Percentiles rank a stretch among this genome's conserved stretches.
Evolutionary conservation across 2,797 vertebrate genomes (phyloP).

Genomic region (Calcarius lapponicus): DNA sequence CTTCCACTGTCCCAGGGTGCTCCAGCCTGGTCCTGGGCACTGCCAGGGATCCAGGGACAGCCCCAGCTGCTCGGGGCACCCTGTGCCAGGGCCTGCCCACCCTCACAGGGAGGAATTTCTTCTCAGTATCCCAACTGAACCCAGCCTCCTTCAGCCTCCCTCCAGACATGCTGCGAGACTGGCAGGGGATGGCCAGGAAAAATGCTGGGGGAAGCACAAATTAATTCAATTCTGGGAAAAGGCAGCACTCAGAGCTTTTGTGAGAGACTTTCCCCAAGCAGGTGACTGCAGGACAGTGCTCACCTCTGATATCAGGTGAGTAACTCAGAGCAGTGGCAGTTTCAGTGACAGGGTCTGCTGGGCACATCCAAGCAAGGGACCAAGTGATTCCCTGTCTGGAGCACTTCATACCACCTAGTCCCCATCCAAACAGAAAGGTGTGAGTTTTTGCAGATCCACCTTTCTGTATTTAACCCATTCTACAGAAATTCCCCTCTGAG

Average conservation of each 20-base stretch:
- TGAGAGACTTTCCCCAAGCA: not conserved
- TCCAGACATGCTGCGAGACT: not conserved
- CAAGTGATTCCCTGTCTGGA: accelerated
- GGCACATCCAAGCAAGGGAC: not conserved
- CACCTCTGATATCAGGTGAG: not conserved
- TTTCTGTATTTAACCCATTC: not conserved
- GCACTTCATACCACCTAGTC: not conserved
- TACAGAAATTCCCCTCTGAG: not conserved
- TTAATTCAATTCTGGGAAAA: not conserved
- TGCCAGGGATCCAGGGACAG: not conserved
- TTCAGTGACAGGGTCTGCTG: not conserved
- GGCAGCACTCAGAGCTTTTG: not conserved
- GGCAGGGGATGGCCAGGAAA: not conserved
- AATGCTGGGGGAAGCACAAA: not conserved
- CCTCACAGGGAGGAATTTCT: not conserved
- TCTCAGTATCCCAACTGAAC: not conserved
- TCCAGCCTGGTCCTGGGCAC: not conserved
- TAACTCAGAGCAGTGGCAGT: not conserved
- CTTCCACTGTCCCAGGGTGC: accelerated
- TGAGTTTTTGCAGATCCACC: accelerated
- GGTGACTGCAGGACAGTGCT: not conserved
- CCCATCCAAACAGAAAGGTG: not conserved
- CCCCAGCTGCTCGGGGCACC: not conserved
- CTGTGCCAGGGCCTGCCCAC: not conserved
- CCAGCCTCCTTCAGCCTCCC: not conserved